Conservation (phyloP, 2,113 vertebrate genomes). For the Cheilinus undulatus region DNA sequence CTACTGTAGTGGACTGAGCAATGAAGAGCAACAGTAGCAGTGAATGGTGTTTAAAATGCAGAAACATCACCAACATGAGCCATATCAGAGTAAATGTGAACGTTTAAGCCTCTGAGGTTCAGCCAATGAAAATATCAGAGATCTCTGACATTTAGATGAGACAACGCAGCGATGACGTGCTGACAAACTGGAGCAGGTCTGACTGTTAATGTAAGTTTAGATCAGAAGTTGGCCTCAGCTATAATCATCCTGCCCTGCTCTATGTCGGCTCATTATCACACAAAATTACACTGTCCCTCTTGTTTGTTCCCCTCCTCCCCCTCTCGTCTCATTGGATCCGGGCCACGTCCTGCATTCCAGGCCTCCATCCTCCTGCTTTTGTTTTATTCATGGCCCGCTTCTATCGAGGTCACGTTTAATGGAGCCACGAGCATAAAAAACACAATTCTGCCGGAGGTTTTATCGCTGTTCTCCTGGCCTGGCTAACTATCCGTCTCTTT, state of each 20-base stretch:
- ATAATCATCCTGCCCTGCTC: conserved; percentile 44
- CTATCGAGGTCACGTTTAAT: conserved; percentile 74
- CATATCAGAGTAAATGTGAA: too few relatives aligned
- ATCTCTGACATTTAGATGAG: conserved; percentile 50
- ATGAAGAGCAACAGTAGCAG: too few relatives aligned
- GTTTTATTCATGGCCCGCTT: conserved; percentile 68
- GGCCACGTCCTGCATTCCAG: conserved; percentile 66
- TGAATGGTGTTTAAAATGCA: too few relatives aligned
- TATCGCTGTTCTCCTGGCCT: conserved; percentile 49
- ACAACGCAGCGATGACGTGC: not conserved
- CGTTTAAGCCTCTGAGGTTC: too few relatives aligned
- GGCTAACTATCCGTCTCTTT: conserved; percentile 52
- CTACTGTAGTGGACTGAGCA: too few relatives aligned
- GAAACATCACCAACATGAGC: too few relatives aligned
- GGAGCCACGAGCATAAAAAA: conserved; percentile 54
- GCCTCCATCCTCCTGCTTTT: conserved; percentile 49
- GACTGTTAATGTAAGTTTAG: conserved; percentile 35
- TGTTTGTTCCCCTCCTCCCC: conserved; percentile 41
- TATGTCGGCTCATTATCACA: conserved; percentile 52
- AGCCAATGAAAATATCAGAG: conserved; percentile 4
- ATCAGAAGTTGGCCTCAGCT: conserved; percentile 52
- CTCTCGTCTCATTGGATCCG: conserved; percentile 37
- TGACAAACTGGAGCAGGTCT: conserved; percentile 21
- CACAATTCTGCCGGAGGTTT: conserved; percentile 57
- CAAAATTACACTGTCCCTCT: conserved; percentile 61